Conservation (phyloP, 2,113 vertebrate genomes). For the Struthidea cinerea region DNA sequence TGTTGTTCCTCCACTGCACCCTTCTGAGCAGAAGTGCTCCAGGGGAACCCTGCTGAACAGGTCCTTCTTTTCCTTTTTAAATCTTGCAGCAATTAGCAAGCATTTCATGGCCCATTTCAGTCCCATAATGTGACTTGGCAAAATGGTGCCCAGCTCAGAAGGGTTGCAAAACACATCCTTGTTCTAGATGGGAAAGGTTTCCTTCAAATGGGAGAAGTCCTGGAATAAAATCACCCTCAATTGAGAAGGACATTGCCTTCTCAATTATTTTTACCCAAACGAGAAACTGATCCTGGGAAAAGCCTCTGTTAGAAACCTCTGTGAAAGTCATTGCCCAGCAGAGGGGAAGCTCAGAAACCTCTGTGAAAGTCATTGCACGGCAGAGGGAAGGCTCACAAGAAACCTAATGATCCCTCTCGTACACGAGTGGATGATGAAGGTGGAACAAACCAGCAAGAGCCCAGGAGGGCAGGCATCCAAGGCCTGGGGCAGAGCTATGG, state of each 20-base stretch:
- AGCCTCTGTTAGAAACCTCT: neutral
- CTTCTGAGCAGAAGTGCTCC: slow-evolving; percentile 40
- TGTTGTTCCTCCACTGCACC: slow-evolving; percentile 43
- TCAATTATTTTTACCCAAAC: neutral
- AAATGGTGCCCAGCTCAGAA: slow-evolving; percentile 64
- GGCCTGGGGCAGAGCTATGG: slow-evolving; percentile 21
- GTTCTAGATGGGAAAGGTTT: slow-evolving; percentile 59
- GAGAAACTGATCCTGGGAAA: neutral
- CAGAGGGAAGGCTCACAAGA: neutral
- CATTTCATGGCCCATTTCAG: slow-evolving; percentile 85
- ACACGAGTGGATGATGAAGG: neutral
- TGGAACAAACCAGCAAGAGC: neutral
- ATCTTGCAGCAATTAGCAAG: slow-evolving; percentile 82
- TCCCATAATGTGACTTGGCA: slow-evolving; percentile 71
- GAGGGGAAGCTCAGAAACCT: neutral
- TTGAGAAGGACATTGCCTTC: neutral
- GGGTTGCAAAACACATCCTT: slow-evolving; percentile 56
- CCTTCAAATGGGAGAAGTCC: slow-evolving; percentile 19
- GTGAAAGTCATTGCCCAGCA: neutral
- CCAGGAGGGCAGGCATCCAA: neutral
- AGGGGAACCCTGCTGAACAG: slow-evolving; percentile 15
- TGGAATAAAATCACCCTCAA: neutral
- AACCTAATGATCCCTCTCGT: neutral
- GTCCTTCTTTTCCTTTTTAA: slow-evolving; percentile 66
- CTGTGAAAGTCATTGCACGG: neutral